These are phyloP conservation scores for Daubentonia madagascariensis DNA, from an alignment of 2,113 vertebrate genomes.

Conservation along the genomic window DNA sequence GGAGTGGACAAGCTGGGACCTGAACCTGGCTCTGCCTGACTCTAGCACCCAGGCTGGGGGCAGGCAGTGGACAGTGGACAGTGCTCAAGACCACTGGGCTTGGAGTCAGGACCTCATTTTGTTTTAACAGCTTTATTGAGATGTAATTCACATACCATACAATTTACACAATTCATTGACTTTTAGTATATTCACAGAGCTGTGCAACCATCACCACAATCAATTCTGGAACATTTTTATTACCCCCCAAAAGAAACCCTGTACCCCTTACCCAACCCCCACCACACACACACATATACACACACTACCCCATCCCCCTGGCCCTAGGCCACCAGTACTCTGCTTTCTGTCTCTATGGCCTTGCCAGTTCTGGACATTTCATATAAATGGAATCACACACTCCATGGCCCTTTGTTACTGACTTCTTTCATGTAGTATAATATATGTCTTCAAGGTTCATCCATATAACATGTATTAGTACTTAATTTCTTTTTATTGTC, in stretches of 20 bases:
- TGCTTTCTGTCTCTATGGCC: not conserved
- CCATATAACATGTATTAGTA: not conserved
- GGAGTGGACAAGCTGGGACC: not conserved
- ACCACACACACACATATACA: too few species aligned
- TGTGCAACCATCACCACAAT: not conserved
- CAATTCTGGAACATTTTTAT: not conserved
- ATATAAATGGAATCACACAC: too few species aligned
- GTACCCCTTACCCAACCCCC: not conserved
- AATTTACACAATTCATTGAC: not conserved
- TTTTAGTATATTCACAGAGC: not conserved
- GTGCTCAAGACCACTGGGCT: not conserved
- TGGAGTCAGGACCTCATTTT: not conserved
- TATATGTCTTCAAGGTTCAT: not conserved
- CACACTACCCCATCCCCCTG: not conserved
- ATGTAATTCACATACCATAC: not conserved
- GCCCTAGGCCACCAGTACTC: not conserved
- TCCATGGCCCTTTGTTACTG: not conserved
- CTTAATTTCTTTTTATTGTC: not conserved
- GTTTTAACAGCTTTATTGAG: not conserved
- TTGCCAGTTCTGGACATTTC: not conserved
- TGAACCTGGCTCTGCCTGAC: not conserved
- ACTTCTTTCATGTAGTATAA: not conserved
- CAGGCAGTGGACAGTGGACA: not conserved
- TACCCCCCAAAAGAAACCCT: not conserved
- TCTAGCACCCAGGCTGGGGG: too few species aligned